Conservation (phyloP, 1,140 invertebrate genomes). For the Drosophila lacertosa region DNA sequence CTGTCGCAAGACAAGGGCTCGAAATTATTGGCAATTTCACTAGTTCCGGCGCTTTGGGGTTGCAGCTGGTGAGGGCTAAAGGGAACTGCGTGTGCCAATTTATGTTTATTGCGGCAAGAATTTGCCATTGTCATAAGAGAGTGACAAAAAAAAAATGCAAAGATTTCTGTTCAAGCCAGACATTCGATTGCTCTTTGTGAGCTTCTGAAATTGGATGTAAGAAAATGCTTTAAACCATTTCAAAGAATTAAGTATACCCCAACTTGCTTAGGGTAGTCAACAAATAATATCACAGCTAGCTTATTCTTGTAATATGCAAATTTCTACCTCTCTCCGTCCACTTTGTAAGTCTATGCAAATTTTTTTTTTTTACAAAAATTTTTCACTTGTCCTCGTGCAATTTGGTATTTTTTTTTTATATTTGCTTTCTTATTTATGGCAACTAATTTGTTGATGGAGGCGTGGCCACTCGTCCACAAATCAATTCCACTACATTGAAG, state of each 20-base stretch:
- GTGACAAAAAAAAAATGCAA: constrained; percentile 6
- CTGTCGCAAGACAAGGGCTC: constrained; percentile 44
- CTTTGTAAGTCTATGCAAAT: constrained; percentile 46
- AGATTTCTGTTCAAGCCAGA: background rate
- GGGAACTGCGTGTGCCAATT: constrained; percentile 62
- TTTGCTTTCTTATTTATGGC: constrained; percentile 68
- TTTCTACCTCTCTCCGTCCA: background rate
- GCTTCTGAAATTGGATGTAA: background rate
- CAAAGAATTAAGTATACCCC: background rate
- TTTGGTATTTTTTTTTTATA: constrained; percentile 37
- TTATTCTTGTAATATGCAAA: constrained; percentile 37
- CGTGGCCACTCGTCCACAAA: constrained; percentile 73
- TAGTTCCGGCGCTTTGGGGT: constrained; percentile 58
- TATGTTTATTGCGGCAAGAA: constrained; percentile 78
- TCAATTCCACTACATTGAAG: constrained; percentile 81
- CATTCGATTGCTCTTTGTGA: constrained; percentile 37
- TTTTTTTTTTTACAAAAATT: constrained; percentile 48
- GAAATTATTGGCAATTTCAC: constrained; percentile 71
- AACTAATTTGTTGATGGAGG: constrained; percentile 70
- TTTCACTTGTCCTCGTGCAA: constrained; percentile 44
- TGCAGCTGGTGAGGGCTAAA: constrained; percentile 21
- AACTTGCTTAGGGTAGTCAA: background rate
- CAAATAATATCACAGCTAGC: constrained; percentile 25
- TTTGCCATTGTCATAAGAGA: constrained; percentile 69
- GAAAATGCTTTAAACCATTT: background rate